phyloP scores from a whole-genome alignment of 2,113 vertebrate species.

The Plestiodon gilberti region DNA sequence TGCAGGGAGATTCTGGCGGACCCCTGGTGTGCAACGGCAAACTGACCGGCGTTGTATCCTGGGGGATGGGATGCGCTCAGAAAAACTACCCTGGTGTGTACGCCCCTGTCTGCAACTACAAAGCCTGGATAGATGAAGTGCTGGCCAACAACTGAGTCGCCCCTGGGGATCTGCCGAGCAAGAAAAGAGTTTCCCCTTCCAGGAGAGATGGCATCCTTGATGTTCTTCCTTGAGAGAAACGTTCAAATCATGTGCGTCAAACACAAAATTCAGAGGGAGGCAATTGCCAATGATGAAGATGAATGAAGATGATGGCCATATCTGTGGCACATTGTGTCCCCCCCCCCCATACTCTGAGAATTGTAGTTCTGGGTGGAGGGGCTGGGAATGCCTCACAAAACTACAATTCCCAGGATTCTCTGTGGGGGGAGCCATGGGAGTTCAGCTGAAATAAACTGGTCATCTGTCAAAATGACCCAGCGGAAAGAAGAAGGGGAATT shows the following conservation, averaged over 20 bases:
- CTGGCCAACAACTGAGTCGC: slow-evolving; percentile 65
- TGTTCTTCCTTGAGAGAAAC: too few relatives aligned
- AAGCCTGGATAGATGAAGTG: slow-evolving; percentile 72
- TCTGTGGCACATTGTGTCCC: background rate
- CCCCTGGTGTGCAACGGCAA: slow-evolving; percentile 75
- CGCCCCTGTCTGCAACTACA: slow-evolving; percentile 79
- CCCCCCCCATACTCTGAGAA: background rate
- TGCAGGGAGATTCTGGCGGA: slow-evolving; percentile 81
- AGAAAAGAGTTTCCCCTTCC: background rate
- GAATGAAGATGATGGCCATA: accelerated
- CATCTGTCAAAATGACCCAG: too few relatives aligned
- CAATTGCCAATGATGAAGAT: too few relatives aligned
- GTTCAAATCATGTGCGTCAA: too few relatives aligned
- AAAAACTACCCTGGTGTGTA: slow-evolving; percentile 79
- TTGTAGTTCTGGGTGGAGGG: background rate
- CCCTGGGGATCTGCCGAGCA: accelerated
- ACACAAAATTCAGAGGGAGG: background rate
- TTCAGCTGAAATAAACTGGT: background rate
- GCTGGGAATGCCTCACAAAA: background rate
- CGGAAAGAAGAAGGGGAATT: background rate
- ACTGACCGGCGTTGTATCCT: slow-evolving; percentile 82
- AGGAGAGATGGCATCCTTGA: background rate
- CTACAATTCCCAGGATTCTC: background rate
- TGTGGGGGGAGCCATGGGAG: background rate
- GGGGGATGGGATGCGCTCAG: slow-evolving; percentile 82